Conservation (phyloP, 2,797 vertebrate genomes). For the Pseudochromis fuscus region DNA sequence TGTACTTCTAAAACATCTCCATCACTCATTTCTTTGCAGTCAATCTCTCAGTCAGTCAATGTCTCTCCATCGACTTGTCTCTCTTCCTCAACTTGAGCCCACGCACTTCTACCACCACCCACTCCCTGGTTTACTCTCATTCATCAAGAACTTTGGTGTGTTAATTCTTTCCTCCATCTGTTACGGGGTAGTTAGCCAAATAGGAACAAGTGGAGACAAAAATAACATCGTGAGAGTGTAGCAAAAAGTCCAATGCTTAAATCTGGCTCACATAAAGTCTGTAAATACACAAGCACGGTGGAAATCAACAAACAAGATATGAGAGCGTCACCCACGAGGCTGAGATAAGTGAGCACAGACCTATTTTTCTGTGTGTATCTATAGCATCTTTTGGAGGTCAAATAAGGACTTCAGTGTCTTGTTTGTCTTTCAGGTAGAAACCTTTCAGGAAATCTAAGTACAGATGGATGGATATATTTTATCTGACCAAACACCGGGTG, state of each 20-base stretch:
- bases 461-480: no score
- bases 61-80: slow-evolving; percentile 6
- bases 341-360: slow-evolving; percentile 16
- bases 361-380: slow-evolving; percentile 28
- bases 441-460: slow-evolving; percentile 7
- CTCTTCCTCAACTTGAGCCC: neutral
- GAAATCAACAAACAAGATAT: slow-evolving; percentile 33
- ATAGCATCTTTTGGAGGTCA: slow-evolving; percentile 23
- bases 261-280: neutral
- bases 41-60: neutral
- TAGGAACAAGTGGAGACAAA: neutral
- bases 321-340: slow-evolving; percentile 8
- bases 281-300: slow-evolving; percentile 16
- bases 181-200: neutral
- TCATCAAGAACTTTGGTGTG: neutral
- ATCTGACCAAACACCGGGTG: no score
- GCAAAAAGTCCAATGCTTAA: neutral
- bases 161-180: neutral
- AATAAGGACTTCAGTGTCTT: slow-evolving; percentile 20
- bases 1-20: slow-evolving; percentile 28
- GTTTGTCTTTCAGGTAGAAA: slow-evolving; percentile 16
- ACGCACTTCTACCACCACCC: neutral
- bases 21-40: slow-evolving; percentile 31
- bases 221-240: slow-evolving; percentile 7
- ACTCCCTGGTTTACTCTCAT: neutral